A percentile compares a stretch with the other conserved stretches of the same genome.
phyloP scores from a whole-genome alignment of 2,888 invertebrate genomes.

The Rotaria sp. region DNA sequence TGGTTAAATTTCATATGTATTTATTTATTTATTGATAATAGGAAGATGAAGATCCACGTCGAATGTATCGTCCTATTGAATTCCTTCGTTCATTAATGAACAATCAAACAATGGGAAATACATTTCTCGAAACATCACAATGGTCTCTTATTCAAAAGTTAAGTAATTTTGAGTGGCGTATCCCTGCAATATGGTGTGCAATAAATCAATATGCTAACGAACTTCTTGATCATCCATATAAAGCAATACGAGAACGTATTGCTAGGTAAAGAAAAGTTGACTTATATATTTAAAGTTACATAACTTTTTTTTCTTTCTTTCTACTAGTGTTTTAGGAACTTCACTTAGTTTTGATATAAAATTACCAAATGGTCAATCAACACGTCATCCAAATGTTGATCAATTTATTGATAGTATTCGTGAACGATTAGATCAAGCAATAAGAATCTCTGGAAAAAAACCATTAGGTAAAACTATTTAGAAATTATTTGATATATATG shows the following conservation, averaged over 20 bases:
- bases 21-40: background rate
- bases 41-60: background rate
- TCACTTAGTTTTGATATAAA: background rate
- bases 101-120: background rate
- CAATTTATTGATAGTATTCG: constrained; percentile 26
- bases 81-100: background rate
- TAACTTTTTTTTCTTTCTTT: background rate
- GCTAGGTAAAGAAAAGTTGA: constrained; percentile 60
- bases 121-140: background rate
- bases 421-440: constrained; percentile 29
- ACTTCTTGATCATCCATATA: constrained; percentile 68
- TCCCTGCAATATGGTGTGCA: constrained; percentile 63
- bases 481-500: background rate
- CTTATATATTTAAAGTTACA: background rate
- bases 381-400: constrained; percentile 25
- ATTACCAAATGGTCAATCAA: background rate
- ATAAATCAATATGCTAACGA: constrained; percentile 46
- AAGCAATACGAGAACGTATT: constrained; percentile 72
- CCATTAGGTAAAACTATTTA: background rate
- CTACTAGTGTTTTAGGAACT: background rate
- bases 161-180: constrained; percentile 71
- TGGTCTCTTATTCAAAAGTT: constrained; percentile 68
- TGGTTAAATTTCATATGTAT: too few relatives aligned
- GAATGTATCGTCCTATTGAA: background rate
- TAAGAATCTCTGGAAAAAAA: constrained; percentile 6